Evolutionary conservation across 2,113 vertebrate genomes (phyloP), one percentile per base, ranked within the genome.

Genomic region (Lanius ludovicianus): DNA sequence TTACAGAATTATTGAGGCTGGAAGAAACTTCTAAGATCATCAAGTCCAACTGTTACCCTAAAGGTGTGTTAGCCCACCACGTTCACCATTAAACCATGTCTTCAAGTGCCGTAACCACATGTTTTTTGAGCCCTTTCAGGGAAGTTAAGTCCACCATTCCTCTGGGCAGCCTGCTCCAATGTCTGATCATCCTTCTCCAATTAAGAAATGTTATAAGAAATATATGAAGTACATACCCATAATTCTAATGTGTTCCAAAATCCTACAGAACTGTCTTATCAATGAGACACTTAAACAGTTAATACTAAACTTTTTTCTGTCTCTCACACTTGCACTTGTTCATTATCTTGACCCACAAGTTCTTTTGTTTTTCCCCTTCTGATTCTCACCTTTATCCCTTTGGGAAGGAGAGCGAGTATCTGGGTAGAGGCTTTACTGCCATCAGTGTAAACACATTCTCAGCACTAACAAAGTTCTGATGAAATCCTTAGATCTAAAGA

Each of bases 1-100:
- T 69, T 84, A 68, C 4, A 53, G 24, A 60, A 47, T 53, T 20
- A 35, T 1, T 27, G 55, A 76, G 30, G 9, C 6, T 76, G 14
- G 14, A 83, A 62, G 49, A 55, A 52, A 47, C 3, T 47, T 69
- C 30, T 22, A 10, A 55, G 14, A 41, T 27, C 30, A 35, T 22
- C 0, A 0, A 13, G 5, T 53, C 25, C 63, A 27, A 2, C 41
- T 31, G 11, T 62, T 62, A 55, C 10, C 10, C 17, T 27, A 15
- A 39, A n/a, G 27, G 3, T 31, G 6, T 35, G 17, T 75, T 16
- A 41, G 18, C 25, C 17, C 21, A 23, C 24, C 22, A 18, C 18
- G 20, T 31, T 27, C 39, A 41, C 41, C 53, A 68, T 21, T 33
- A 69, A 62, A 55, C 21, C 25, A 35, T 15, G 16, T 22, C 46